Conservation (phyloP, 2,888 invertebrate species). For the Colletes collaris region DNA sequence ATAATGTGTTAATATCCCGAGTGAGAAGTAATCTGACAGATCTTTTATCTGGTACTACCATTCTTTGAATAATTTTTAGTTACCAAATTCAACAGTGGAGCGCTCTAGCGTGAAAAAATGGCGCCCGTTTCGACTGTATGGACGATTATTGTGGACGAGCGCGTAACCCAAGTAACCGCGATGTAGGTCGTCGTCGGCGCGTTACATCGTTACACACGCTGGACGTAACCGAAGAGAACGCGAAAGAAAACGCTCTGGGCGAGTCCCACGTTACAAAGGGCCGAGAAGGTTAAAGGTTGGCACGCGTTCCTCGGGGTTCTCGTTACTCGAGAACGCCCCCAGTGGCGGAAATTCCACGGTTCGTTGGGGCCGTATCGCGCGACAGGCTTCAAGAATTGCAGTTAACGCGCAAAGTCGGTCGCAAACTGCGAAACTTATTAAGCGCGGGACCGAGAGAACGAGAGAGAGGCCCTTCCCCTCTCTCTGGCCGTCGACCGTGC, state of each 20-base stretch:
- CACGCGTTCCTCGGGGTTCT: conserved; percentile 2
- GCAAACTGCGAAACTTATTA: neutral
- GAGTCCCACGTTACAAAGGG: neutral
- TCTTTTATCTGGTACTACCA: no score
- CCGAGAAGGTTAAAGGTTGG: conserved; percentile 20
- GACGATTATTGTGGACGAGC: neutral
- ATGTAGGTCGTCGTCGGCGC: no score
- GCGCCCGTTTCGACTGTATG: no score
- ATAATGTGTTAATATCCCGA: no score
- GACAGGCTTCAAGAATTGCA: conserved; percentile 32
- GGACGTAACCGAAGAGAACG: no score
- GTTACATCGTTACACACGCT: no score
- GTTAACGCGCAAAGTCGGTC: conserved; percentile 47
- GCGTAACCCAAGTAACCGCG: conserved; percentile 9
- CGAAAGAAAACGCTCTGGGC: neutral
- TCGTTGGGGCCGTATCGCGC: conserved; percentile 46
- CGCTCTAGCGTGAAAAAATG: no score
- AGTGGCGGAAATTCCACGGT: conserved; percentile 36
- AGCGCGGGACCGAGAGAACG: neutral
- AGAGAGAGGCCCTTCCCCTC: no score
- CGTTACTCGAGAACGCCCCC: conserved; percentile 8
- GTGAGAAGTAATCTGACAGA: no score
- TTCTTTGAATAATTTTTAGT: no score
- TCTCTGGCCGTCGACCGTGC: no score
- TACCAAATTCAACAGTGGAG: no score